Conservation (phyloP, 2,797 vertebrate genomes). For the Cercopithecus hamlyni region DNA sequence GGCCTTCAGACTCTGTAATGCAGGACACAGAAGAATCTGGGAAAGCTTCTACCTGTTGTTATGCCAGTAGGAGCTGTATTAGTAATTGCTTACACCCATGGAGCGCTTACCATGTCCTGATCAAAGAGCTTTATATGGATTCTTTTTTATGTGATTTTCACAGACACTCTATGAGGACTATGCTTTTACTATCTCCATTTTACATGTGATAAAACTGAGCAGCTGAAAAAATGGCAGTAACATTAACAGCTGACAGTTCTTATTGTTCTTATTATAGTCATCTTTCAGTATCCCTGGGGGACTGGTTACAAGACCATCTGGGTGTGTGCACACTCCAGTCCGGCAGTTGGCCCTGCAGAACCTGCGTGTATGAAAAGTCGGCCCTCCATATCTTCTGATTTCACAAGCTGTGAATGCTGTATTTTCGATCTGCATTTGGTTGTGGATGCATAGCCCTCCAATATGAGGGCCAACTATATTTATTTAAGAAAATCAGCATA, state of each 20-base stretch:
- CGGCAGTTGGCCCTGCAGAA: not conserved
- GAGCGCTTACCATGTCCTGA: not conserved
- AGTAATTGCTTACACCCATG: not conserved
- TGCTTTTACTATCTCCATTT: not conserved
- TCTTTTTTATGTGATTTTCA: not conserved
- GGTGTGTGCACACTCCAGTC: not conserved
- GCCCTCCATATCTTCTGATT: not conserved
- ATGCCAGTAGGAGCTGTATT: not conserved
- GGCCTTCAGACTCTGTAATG: not conserved
- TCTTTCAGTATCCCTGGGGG: not conserved
- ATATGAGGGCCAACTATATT: not conserved
- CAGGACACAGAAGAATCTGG: not conserved
- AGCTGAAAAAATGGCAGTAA: not conserved
- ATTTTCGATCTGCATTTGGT: not conserved
- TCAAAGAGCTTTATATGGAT: not conserved
- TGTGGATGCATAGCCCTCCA: no score
- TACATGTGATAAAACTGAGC: not conserved
- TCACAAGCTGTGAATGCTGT: not conserved
- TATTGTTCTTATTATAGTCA: not conserved
- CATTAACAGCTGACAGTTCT: not conserved
- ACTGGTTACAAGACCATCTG: not conserved
- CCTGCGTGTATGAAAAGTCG: rapidly evolving
- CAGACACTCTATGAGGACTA: not conserved
- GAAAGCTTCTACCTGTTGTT: not conserved
- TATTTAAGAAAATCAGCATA: not conserved